Evolutionary conservation across 2,113 vertebrate genomes (phyloP).

Genomic region (Gadus macrocephalus): DNA sequence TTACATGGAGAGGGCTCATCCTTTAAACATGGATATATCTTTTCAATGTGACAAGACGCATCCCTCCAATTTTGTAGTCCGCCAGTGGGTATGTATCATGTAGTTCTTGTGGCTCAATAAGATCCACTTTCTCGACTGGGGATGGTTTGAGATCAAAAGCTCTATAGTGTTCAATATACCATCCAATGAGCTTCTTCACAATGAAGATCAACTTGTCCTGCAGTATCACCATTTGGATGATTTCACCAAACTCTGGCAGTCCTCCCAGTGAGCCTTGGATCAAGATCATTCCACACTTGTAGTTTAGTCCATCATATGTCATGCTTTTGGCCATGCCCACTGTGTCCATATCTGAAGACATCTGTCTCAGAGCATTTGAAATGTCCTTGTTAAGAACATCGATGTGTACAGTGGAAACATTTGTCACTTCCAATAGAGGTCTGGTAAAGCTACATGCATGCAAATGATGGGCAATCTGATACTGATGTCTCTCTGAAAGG

Average conservation of each 20-base stretch:
- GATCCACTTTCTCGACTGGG: slow-evolving; percentile 27
- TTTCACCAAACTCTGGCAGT: slow-evolving; percentile 42
- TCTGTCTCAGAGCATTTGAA: slow-evolving; percentile 19
- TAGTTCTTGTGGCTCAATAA: slow-evolving; percentile 23
- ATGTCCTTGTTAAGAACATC: slow-evolving; percentile 36
- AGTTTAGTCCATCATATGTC: slow-evolving; percentile 28
- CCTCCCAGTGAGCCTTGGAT: slow-evolving; percentile 35
- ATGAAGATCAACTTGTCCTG: slow-evolving; percentile 28
- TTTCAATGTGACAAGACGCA: slow-evolving; percentile 22
- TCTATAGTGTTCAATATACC: slow-evolving; percentile 38
- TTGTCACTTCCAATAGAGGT: slow-evolving; percentile 16
- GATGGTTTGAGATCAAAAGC: slow-evolving; percentile 26
- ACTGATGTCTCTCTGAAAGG: slow-evolving; percentile 28
- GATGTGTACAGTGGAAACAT: slow-evolving; percentile 28
- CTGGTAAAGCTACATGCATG: slow-evolving; percentile 10
- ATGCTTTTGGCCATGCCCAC: slow-evolving; percentile 36
- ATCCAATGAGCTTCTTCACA: slow-evolving; percentile 27
- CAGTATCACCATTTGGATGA: slow-evolving; percentile 37
- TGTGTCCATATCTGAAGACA: slow-evolving; percentile 7
- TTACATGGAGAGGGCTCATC: neutral
- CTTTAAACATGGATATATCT: neutral
- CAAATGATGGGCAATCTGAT: slow-evolving; percentile 32
- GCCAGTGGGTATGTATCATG: slow-evolving; percentile 27
- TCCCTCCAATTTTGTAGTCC: slow-evolving; percentile 29
- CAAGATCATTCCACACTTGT: slow-evolving; percentile 39